Evolutionary conservation across 1,140 invertebrate species (phyloP).

Genomic region (Venturia canescens): DNA sequence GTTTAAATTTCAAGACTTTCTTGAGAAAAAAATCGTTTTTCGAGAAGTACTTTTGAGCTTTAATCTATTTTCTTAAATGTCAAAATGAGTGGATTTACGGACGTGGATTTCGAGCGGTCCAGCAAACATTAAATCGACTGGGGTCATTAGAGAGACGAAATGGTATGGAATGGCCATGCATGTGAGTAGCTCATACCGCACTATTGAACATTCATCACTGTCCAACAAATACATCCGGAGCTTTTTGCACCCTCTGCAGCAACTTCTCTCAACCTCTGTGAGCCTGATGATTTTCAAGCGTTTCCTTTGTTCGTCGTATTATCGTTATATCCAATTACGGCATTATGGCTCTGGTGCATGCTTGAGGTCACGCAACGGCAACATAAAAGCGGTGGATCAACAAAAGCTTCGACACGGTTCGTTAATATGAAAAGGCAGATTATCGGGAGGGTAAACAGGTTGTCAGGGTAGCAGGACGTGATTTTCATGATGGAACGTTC

Average conservation of each 20-base stretch:
- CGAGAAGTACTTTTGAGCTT: too few relatives aligned
- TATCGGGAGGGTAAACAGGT: constrained; percentile 65
- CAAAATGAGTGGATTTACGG: too few relatives aligned
- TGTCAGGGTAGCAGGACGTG: constrained; percentile 66
- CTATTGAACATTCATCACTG: background rate
- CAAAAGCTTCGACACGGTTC: constrained; percentile 48
- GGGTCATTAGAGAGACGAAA: background rate
- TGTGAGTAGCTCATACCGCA: background rate
- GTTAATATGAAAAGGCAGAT: constrained; percentile 65
- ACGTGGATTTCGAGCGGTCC: too few relatives aligned
- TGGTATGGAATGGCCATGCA: background rate
- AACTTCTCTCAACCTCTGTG: constrained; percentile 66
- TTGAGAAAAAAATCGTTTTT: too few relatives aligned
- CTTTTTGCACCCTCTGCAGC: constrained; percentile 19
- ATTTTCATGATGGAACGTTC: background rate
- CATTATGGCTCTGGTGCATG: constrained; percentile 51
- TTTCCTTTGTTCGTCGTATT: constrained; percentile 75
- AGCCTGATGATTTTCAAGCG: constrained; percentile 72
- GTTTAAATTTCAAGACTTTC: too few relatives aligned
- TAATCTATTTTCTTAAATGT: too few relatives aligned
- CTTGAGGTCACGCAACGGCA: constrained; percentile 48
- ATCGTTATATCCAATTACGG: constrained; percentile 71
- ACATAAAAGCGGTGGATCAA: constrained; percentile 42
- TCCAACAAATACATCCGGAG: background rate
- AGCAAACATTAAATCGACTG: too few relatives aligned